Base-by-base conservation (phyloP, 2,113 vertebrate species). In the Oryzias melastigma region DNA sequence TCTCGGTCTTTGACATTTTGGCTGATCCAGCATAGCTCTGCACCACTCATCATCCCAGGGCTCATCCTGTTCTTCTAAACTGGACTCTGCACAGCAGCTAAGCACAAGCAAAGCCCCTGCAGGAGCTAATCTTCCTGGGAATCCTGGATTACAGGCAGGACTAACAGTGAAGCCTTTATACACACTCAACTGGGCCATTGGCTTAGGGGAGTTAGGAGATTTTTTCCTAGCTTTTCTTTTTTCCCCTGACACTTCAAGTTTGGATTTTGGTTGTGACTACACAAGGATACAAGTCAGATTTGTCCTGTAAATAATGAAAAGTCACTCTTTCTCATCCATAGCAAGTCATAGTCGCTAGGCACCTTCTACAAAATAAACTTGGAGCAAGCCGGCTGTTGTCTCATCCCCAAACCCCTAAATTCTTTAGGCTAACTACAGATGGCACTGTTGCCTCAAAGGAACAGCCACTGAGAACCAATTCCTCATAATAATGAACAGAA, bases 361-460 rank as follows among this genome's bases (percentile, higher is more conserved):
- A 35, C 10, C 35, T 10, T 35, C 35, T 35, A 8, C 35, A 10
- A 49, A 48, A 65, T 62, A 41, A 35, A 48, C 47, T 49, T 25
- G 62, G 52, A 24, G 52, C 15, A 49, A 43, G 58, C 24, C 25
- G 66, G 42, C 3, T 17, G 40, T 0, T 46, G 47, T 17, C 27
- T 13, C 15, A n/a, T 54, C 58, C 35, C 64, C 76, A 53, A 4
- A 35, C 7, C 16, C 46, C 3, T 18, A 17, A 76, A 68, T 90
- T 62, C 78, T 83, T 68, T 22, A 63, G 71, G 62, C 68, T 58
- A 85, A 83, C 92, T 89, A 91, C 85, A 93, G 91, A 89, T 90
- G 92, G 91, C 84, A 85, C 78, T 90, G 77, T 91, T 90, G 89
- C 63, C 62, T 89, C 73, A 90, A 81, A 43, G 50, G 82, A 52